These are phyloP conservation scores for Lepus townsendii DNA, from an alignment of 2,797 vertebrate species.

Conservation along the genomic window DNA sequence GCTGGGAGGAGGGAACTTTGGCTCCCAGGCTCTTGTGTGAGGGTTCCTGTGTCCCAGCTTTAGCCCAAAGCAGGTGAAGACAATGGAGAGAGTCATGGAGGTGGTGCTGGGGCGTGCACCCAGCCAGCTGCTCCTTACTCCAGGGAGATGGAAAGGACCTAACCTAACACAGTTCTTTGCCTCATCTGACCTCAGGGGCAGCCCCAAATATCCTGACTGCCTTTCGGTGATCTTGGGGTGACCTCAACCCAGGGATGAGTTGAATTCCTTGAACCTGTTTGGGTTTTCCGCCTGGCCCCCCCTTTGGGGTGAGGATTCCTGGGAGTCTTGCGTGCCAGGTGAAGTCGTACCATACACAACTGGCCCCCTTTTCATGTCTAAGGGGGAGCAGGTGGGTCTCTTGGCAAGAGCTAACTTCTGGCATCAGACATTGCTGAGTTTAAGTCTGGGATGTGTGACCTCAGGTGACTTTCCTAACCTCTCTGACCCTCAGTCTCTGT, in stretches of 20 bases:
- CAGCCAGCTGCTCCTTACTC: neutral
- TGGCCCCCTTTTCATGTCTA: neutral
- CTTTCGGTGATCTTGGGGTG: neutral
- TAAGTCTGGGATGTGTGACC: neutral
- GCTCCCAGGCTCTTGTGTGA: neutral
- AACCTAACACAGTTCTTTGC: neutral
- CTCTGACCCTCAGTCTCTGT: conserved; percentile 26
- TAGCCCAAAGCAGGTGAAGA: conserved; percentile 29
- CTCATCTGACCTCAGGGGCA: neutral
- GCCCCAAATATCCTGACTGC: neutral
- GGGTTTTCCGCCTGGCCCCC: conserved; percentile 16
- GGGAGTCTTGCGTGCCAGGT: neutral
- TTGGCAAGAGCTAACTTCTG: conserved; percentile 33
- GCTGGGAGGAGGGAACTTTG: neutral
- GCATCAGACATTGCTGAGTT: neutral
- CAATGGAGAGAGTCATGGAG: neutral
- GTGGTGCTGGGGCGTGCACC: neutral
- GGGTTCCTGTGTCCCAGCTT: conserved; percentile 44
- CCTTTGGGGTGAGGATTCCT: neutral
- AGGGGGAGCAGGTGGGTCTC: neutral
- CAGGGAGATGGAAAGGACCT: conserved; percentile 16
- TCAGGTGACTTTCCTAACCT: conserved; percentile 20
- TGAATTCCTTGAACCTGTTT: conserved; percentile 27
- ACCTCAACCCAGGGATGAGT: neutral
- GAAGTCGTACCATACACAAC: neutral